These are phyloP conservation scores for Agriopis leucophaearia DNA, from an alignment of 2,888 invertebrate genomes.

Conservation along the genomic window DNA sequence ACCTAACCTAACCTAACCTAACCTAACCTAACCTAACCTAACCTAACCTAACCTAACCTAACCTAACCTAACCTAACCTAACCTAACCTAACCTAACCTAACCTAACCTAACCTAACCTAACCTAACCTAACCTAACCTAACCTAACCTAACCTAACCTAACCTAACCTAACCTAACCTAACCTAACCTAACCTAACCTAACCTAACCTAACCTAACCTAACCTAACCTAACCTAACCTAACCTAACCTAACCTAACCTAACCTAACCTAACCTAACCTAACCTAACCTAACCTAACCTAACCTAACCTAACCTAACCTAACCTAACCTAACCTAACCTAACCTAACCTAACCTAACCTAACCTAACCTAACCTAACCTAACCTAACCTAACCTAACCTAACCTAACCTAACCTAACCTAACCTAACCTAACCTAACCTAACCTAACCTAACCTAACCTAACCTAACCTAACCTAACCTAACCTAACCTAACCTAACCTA, in stretches of 20 bases:
- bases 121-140: slow-evolving; percentile 28
- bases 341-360: slow-evolving; percentile 10
- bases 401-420: slow-evolving; percentile 11
- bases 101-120: slow-evolving; percentile 6
- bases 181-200: slow-evolving; percentile 9
- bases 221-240: slow-evolving; percentile 11
- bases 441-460: slow-evolving; percentile 38
- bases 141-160: slow-evolving; percentile 38
- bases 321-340: slow-evolving; percentile 10
- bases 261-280: slow-evolving; percentile 22
- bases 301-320: slow-evolving; percentile 10
- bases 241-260: slow-evolving; percentile 42
- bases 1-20: slow-evolving; percentile 43
- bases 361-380: slow-evolving; percentile 10
- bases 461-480: slow-evolving; percentile 16
- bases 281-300: slow-evolving; percentile 10
- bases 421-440: slow-evolving; percentile 40
- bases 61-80: slow-evolving; percentile 8
- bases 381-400: slow-evolving; percentile 10
- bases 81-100: slow-evolving; percentile 8
- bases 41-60: slow-evolving; percentile 8
- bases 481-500: slow-evolving; percentile 9
- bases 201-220: slow-evolving; percentile 21
- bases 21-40: not conserved
- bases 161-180: slow-evolving; percentile 20